Conservation (phyloP, 2,797 vertebrate genomes). For the Thripadectes ignobilis region DNA sequence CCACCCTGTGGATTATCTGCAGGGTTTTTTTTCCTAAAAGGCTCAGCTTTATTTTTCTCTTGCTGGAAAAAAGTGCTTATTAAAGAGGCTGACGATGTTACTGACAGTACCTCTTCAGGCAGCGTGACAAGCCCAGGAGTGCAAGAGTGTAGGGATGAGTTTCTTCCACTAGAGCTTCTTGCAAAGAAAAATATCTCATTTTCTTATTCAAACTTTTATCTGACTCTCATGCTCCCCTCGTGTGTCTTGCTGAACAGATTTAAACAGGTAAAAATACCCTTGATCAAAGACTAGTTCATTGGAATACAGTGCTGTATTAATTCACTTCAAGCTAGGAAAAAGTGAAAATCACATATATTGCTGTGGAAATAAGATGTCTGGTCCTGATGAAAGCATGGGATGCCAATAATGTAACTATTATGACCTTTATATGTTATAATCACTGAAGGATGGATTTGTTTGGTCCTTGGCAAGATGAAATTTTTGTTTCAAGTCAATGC, state of each 20-base stretch:
- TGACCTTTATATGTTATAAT: background rate
- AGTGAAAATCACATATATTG: background rate
- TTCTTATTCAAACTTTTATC: background rate
- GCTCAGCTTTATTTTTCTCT: background rate
- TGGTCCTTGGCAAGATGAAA: background rate
- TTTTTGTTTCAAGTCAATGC: background rate
- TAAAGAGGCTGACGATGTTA: conserved; percentile 13
- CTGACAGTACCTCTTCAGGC: background rate
- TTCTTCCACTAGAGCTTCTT: background rate
- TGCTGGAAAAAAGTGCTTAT: background rate
- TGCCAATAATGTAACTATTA: background rate
- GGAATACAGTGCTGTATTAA: background rate
- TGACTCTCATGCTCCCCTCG: background rate
- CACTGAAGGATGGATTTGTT: background rate
- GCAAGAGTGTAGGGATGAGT: background rate
- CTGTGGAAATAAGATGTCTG: background rate
- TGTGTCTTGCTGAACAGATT: background rate
- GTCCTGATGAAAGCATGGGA: background rate
- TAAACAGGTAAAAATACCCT: background rate
- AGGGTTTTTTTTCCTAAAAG: background rate
- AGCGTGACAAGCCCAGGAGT: background rate
- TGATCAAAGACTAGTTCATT: background rate
- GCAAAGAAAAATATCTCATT: background rate
- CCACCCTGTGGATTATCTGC: conserved; percentile 16
- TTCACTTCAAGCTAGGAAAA: background rate